Conservation (phyloP, 1,140 invertebrate species). For the Philaenus spumarius region DNA sequence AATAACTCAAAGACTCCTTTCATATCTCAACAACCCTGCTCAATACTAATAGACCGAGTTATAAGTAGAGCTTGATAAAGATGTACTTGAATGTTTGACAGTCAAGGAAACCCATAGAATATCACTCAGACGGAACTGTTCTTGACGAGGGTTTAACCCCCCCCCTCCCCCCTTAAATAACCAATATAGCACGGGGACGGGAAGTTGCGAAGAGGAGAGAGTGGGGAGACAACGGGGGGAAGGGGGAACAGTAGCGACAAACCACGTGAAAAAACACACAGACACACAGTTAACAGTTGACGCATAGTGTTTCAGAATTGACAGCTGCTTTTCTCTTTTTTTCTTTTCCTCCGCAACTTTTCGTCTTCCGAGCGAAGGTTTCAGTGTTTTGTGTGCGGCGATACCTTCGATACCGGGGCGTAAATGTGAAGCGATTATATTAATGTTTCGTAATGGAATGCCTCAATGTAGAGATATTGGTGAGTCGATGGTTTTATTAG, state of each 20-base stretch:
- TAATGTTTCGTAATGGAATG: no score
- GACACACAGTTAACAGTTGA: conserved; percentile 3
- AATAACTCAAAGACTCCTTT: no score
- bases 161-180: neutral
- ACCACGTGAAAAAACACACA: conserved; percentile 6
- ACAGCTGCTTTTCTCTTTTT: neutral
- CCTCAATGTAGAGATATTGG: no score
- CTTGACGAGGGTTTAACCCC: neutral
- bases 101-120: conserved; percentile 4
- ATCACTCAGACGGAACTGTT: neutral
- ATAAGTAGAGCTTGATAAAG: conserved; percentile 1
- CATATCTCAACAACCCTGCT: no score
- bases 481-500: no score
- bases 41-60: no score
- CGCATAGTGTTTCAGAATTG: conserved; percentile 2
- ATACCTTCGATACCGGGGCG: no score
- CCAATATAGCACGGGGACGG: neutral
- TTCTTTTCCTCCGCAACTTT: neutral
- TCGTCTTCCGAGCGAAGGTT: neutral
- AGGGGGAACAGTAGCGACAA: neutral
- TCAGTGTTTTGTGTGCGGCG: neutral
- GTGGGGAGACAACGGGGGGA: neutral
- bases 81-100: neutral
- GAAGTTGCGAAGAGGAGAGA: no score
- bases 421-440: no score